phyloP scores from a whole-genome alignment of 2,797 vertebrate species.

The Ctenopoma multispine region DNA sequence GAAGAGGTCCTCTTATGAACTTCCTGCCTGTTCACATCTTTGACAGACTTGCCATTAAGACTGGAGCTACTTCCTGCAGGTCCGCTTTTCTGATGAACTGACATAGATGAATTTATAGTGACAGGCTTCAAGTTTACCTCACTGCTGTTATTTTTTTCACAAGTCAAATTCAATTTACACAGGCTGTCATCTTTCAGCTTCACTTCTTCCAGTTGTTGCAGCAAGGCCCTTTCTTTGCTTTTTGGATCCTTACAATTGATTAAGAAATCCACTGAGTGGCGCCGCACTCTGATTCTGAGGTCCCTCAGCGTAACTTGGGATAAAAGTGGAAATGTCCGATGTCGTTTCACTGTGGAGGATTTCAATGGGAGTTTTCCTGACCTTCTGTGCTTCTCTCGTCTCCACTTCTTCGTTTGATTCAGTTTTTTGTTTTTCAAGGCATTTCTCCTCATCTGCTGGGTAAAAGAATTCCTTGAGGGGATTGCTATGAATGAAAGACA shows the following conservation, averaged over 20 bases:
- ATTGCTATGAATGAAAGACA: conserved; percentile 75
- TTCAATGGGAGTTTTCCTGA: conserved; percentile 62
- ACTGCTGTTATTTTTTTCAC: conserved; percentile 38
- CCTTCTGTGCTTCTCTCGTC: conserved; percentile 73
- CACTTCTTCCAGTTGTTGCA: conserved; percentile 73
- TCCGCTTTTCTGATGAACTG: conserved; percentile 36
- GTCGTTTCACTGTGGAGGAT: conserved; percentile 40
- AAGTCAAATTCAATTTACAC: conserved; percentile 21
- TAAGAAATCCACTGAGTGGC: conserved; percentile 82
- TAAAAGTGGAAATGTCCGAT: conserved; percentile 42
- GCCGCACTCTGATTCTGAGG: conserved; percentile 76
- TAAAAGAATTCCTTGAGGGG: conserved; percentile 84
- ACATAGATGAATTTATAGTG: conserved; percentile 60
- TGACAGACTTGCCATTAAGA: conserved; percentile 52
- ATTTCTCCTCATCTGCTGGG: conserved; percentile 85
- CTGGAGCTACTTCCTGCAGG: conserved; percentile 27
- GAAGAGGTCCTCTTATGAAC: conserved; percentile 61
- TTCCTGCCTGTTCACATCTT: conserved; percentile 50
- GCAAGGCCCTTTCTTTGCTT: conserved; percentile 77
- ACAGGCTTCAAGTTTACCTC: conserved; percentile 74
- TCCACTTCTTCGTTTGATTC: conserved; percentile 79
- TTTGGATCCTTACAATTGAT: conserved; percentile 80
- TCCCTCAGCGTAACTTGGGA: conserved; percentile 77
- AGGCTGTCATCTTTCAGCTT: conserved; percentile 47
- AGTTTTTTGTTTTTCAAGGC: conserved; percentile 81